phyloP scores from a whole-genome alignment of 1,140 invertebrate species.

The Sesamia nonagrioides region DNA sequence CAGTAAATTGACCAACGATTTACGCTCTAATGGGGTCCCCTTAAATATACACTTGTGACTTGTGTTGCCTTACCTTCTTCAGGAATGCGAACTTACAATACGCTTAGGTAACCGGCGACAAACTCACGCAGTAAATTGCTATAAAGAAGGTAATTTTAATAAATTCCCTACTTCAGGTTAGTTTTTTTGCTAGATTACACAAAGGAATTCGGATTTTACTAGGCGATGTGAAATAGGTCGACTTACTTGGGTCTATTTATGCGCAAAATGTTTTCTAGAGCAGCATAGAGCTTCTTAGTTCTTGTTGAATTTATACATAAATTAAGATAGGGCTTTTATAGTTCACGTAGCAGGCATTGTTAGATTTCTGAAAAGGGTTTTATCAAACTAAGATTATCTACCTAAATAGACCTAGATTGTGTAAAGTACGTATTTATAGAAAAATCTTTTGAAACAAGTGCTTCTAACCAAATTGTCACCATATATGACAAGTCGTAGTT shows the following conservation, averaged over 20 bases:
- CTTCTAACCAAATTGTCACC: too few relatives aligned
- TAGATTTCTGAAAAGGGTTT: neutral
- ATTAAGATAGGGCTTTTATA: neutral
- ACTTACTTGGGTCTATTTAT: conserved; percentile 20
- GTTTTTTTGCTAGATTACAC: neutral
- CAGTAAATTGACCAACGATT: conserved; percentile 4
- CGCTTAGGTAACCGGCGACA: neutral
- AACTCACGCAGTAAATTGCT: neutral
- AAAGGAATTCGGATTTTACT: conserved; percentile 11
- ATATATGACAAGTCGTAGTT: too few relatives aligned
- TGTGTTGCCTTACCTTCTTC: conserved; percentile 14
- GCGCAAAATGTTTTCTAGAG: conserved; percentile 16
- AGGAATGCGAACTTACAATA: conserved; percentile 15
- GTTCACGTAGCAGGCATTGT: neutral
- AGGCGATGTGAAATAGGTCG: conserved; percentile 10
- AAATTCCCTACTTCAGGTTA: neutral
- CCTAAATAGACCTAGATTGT: too few relatives aligned
- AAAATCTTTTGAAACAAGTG: too few relatives aligned
- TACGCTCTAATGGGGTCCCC: conserved; percentile 21
- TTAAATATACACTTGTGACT: conserved; percentile 24
- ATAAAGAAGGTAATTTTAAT: conserved; percentile 13
- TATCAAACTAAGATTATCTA: too few relatives aligned
- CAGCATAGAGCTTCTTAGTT: conserved; percentile 15
- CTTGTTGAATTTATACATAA: neutral
- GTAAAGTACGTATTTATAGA: too few relatives aligned